Conservation (phyloP, 2,797 vertebrate species). For the Furcifer pardalis region DNA sequence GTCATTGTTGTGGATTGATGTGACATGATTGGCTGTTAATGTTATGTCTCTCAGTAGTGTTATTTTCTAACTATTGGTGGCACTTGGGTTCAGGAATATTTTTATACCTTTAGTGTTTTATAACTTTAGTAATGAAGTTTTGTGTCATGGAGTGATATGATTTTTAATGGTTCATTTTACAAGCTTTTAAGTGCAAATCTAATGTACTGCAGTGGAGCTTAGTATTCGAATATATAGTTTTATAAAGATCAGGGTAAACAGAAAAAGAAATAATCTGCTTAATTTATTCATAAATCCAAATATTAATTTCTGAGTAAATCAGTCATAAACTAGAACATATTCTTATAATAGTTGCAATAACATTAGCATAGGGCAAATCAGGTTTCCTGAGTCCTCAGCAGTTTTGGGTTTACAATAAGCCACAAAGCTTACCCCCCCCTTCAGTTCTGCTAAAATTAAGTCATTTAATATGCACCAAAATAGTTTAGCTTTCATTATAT, state of each 20-base stretch:
- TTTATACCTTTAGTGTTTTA: neutral
- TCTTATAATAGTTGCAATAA: slow-evolving; percentile 56
- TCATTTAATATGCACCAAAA: slow-evolving; percentile 44
- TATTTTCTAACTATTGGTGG: neutral
- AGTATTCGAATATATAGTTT: slow-evolving; percentile 22
- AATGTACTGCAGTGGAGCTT: slow-evolving; percentile 16
- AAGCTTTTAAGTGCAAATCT: slow-evolving; percentile 16
- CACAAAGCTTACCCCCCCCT: slow-evolving; percentile 40
- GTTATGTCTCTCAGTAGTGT: neutral
- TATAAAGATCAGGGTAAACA: slow-evolving; percentile 58
- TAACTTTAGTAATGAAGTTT: slow-evolving; percentile 7
- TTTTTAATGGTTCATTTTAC: slow-evolving; percentile 16
- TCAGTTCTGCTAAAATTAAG: slow-evolving; percentile 53
- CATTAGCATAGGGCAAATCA: slow-evolving; percentile 51
- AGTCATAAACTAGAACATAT: slow-evolving; percentile 53
- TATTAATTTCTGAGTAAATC: slow-evolving; percentile 67
- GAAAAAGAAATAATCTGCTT: slow-evolving; percentile 60
- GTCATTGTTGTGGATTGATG: neutral
- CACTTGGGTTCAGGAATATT: neutral
- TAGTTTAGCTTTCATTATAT: slow-evolving; percentile 65
- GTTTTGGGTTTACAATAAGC: slow-evolving; percentile 60
- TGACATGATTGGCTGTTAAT: neutral
- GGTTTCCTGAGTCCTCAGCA: slow-evolving; percentile 43
- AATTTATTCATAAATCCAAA: slow-evolving; percentile 63
- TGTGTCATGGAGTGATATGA: neutral